Percentiles rank a stretch among this genome's conserved stretches.
Evolutionary conservation across 2,797 vertebrate species (phyloP).

Genomic region (Muscicapa comitata): DNA sequence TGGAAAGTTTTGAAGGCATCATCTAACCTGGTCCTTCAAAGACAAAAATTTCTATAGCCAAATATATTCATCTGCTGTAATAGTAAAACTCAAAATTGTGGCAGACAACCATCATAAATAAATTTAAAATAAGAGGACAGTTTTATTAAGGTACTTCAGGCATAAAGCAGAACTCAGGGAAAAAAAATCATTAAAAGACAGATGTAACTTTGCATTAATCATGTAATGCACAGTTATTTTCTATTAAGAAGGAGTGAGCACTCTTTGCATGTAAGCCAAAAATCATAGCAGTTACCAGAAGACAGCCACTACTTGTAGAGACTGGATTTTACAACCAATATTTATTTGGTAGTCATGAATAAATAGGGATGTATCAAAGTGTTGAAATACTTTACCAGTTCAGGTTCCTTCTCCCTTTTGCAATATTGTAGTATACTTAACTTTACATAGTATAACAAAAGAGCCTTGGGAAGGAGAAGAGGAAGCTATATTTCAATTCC

Average conservation of each 20-base stretch:
- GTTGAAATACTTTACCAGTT: neutral
- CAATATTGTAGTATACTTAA: neutral
- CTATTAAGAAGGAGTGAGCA: neutral
- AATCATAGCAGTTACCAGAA: neutral
- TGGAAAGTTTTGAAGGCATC: neutral
- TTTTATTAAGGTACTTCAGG: neutral
- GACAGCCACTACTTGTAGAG: neutral
- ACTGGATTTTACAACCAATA: neutral
- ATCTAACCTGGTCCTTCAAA: neutral
- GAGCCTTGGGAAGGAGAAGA: neutral
- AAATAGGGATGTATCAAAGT: neutral
- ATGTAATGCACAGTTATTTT: neutral
- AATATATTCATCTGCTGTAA: neutral
- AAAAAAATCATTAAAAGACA: neutral
- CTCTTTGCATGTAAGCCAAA: neutral
- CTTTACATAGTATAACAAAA: neutral
- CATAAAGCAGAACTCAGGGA: neutral
- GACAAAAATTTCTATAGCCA: neutral
- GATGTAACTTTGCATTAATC: neutral
- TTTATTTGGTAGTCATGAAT: neutral
- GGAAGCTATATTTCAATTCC: neutral
- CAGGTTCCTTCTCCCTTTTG: neutral
- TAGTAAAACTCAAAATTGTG: neutral
- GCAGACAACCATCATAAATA: neutral
- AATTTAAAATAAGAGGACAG: neutral